Percentiles rank a stretch among this genome's conserved stretches.
Evolutionary conservation across 1,140 invertebrate species (phyloP).

Genomic region (Lepidostoma basale): DNA sequence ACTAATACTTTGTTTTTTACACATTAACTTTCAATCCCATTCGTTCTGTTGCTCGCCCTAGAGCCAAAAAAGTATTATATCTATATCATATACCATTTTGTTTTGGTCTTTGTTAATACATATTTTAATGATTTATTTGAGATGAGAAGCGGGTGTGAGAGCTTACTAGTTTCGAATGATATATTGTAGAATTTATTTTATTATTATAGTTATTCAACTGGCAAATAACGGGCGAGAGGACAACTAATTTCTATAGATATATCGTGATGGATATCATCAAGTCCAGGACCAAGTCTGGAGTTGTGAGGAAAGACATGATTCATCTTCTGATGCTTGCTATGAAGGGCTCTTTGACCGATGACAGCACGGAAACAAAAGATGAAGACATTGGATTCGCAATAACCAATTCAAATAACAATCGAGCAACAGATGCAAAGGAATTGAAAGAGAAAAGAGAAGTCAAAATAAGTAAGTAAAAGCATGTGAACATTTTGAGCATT

Average conservation of each 20-base stretch:
- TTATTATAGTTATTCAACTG: neutral
- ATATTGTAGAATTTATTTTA: neutral
- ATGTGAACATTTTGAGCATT: no score
- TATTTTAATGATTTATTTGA: no score
- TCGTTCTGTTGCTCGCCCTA: no score
- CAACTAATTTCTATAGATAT: neutral
- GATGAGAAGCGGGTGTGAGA: no score
- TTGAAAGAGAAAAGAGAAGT: neutral
- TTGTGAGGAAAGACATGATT: constrained; percentile 24
- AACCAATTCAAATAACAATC: no score
- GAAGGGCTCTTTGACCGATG: constrained; percentile 33
- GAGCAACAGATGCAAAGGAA: neutral
- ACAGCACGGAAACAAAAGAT: neutral
- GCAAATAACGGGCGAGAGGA: neutral
- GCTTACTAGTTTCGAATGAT: neutral
- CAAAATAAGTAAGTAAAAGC: constrained; percentile 20
- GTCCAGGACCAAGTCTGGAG: neutral
- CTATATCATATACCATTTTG: no score
- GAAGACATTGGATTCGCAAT: constrained; percentile 13
- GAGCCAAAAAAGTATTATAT: no score
- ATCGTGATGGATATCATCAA: constrained; percentile 24
- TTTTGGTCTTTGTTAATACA: no score
- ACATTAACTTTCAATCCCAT: no score
- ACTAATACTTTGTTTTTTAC: no score
- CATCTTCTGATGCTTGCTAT: constrained; percentile 29